Conservation (phyloP, 2,888 invertebrate species). For the Matsumyia berberina region DNA sequence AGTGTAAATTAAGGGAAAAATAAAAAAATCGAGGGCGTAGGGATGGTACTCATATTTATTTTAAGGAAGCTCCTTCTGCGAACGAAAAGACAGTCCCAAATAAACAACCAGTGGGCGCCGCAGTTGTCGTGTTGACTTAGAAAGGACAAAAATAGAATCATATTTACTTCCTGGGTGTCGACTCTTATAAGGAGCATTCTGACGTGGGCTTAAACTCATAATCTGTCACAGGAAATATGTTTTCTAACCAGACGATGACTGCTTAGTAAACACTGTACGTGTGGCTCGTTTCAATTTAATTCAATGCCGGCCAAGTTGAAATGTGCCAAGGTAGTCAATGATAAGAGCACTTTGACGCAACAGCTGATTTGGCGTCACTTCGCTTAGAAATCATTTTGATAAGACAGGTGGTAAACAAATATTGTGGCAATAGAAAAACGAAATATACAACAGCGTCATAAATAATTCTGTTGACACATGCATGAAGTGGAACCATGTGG, state of each 20-base stretch:
- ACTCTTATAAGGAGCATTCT: too few relatives aligned
- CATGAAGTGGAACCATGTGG: not conserved
- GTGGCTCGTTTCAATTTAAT: slow-evolving; percentile 17
- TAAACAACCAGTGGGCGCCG: not conserved
- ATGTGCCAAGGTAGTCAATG: slow-evolving; percentile 33
- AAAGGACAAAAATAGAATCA: slow-evolving; percentile 1
- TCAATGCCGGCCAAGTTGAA: slow-evolving; percentile 35
- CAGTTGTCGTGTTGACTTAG: not conserved
- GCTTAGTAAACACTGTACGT: slow-evolving; percentile 4
- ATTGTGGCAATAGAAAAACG: slow-evolving; percentile 5
- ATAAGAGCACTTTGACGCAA: slow-evolving; percentile 19
- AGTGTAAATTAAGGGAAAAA: not conserved
- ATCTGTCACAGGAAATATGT: too few relatives aligned
- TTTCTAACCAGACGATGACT: not conserved
- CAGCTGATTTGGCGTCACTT: slow-evolving; percentile 22
- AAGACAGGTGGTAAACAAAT: slow-evolving; percentile 49
- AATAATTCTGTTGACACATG: slow-evolving; percentile 2
- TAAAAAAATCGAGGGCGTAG: not conserved
- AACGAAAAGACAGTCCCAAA: not conserved
- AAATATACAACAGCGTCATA: not conserved
- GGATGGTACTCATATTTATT: slow-evolving; percentile 21
- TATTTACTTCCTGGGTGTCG: not conserved
- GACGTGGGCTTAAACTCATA: too few relatives aligned
- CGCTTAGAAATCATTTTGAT: slow-evolving; percentile 23
- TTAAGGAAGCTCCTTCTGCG: slow-evolving; percentile 22